A percentile compares a stretch with the other conserved stretches of the same genome.
Evolutionary conservation across 2,888 invertebrate genomes (phyloP).

Genomic region (Corythucha ciliata): DNA sequence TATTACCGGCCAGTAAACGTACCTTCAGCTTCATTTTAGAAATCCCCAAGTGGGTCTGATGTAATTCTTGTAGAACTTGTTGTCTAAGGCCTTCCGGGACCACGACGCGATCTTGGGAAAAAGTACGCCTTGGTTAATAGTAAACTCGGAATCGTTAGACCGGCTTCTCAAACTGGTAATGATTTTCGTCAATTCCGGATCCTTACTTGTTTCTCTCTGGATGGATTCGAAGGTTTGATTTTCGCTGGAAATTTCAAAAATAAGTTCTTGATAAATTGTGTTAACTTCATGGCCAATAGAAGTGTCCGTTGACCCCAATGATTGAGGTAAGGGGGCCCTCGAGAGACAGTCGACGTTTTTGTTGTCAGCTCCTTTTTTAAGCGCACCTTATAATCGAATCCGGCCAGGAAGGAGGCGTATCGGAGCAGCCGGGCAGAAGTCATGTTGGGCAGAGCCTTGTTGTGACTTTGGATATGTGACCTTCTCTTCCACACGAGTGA

Average conservation of each 20-base stretch:
- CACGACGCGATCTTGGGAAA: no score
- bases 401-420: slow-evolving; percentile 18
- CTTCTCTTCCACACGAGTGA: no score
- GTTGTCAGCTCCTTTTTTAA: slow-evolving; percentile 19
- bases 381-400: slow-evolving; percentile 20
- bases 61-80: no score
- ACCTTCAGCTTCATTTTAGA: no score
- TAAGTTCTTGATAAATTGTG: not conserved
- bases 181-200: slow-evolving; percentile 14
- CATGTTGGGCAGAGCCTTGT: slow-evolving; percentile 21
- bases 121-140: no score
- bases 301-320: slow-evolving; percentile 5
- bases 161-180: no score
- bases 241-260: slow-evolving; percentile 10
- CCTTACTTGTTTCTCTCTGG: slow-evolving; percentile 21
- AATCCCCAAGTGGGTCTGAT: no score
- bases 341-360: slow-evolving; percentile 28
- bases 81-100: no score
- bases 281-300: slow-evolving; percentile 10
- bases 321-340: not conserved
- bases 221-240: slow-evolving; percentile 16
- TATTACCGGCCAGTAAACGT: no score
- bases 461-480: no score
- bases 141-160: no score
- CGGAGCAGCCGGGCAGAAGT: slow-evolving; percentile 18